Base-by-base conservation (phyloP, 2,113 vertebrate species). In the Uria lomvia region DNA sequence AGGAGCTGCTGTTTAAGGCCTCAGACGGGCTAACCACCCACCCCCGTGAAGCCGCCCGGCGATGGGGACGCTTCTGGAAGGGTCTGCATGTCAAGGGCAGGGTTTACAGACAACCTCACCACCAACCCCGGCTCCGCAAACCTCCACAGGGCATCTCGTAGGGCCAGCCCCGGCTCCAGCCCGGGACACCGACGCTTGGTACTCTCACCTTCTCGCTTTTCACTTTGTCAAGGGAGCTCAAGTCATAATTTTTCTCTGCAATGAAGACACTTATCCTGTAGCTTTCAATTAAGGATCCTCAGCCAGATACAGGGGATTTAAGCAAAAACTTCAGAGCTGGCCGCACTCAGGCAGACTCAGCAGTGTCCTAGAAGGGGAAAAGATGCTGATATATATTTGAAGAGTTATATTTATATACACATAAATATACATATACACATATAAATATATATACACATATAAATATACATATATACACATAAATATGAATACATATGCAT, bases 171-270 rank as follows among this genome's bases (percentile, higher is more conserved):
- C 34, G 27, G 60, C 42, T 58, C 53, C 40, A 11, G 5, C 5
- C 65, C 7, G 1, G 22, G 49, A 4, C 11, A 2, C 0, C 1
- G 34, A 22, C 2, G 5, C 27, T 42, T 4, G 26, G 18, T 5
- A 16, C 73, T 81, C 56, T 30, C 38, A 84, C 86, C 62, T 36
- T 19, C 38, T 59, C 0, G 1, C 22, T 74, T 47, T n/a, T 18
- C 30, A 9, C 26, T 50, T 45, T 4, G 20, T 1, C 3, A 8
- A 60, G 7, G 3, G 30, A 52, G 40, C 12, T 27, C 0, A 0
- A 30, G 24, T 0, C 6, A 1, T 3, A 1, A 7, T 38, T 70
- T n/a, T 38, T 52, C 32, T 24, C 58, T 62, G 36, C 23, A 4
- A 1, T 2, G 17, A 38, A 63, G 26, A 36, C 22, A 47, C 15